Evolutionary conservation across 92 coral and sea anemone species (phyloP), one percentile per base, ranked within the genome.

Genomic region (Epizoanthus fatuus): DNA sequence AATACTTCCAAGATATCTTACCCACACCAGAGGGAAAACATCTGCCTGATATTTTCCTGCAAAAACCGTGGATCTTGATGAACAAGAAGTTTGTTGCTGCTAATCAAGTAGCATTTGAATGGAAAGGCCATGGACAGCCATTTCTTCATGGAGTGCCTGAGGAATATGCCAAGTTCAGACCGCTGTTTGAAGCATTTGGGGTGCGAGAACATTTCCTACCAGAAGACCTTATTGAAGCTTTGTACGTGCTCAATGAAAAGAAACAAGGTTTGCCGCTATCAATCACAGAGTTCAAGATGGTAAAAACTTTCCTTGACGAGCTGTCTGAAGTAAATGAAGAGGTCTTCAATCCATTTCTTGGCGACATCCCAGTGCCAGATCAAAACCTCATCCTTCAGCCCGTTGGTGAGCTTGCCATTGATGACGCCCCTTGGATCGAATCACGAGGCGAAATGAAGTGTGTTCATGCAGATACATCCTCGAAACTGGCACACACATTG

Each of bases 371-470:
- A 32, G 55, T 96, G 70, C 99, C 99, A 75, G 94, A 96, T 84
- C 72, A 88, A 37, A 84, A 89, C 73, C 90, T 88, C 4, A 83
- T 90, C 17, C 85, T 96, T 0, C 84, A 91, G 51, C 88, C 91
- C 45, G 94, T 92, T 16, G 94, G 96, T 42, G 93, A 94, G 56
- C 94, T 96, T 7, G 94, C 95, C 66, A 89, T 96, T 35, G 93
- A 96, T 72, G 95, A 90, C 56, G 93, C 99, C 4, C 96, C 98
- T 12, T 96, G 98, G 99, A 86, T 96, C 14, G 78, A 91, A 58
- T 76, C 83, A 42, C 84, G 79, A 19, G 91, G 82, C 10, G 86
- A 63, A 17, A 91, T 89, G 25, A 91, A 86, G n/a, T 88, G 76
- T 72, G 94, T 94, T 20, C 99, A 96, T 76, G 75, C 87, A 0